Base-by-base conservation (phyloP, 2,113 vertebrate genomes). In the Oophaga pumilio region DNA sequence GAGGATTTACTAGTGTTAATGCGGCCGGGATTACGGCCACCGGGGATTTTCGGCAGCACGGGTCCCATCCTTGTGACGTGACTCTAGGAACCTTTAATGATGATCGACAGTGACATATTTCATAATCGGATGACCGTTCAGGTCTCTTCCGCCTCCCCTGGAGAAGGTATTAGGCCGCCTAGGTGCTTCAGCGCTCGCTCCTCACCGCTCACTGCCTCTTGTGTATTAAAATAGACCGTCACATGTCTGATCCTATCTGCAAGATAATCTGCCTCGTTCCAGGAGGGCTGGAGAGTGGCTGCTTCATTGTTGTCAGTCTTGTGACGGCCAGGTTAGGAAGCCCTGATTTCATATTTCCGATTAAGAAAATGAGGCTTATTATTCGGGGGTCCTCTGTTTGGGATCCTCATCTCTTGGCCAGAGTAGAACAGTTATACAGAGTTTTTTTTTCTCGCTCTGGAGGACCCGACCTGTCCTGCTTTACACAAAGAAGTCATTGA, bases 201-300 rank as follows among this genome's bases (percentile, higher is more conserved):
- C 20, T 20, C 68, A 33, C 68, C 28, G 43, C 14, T 60, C 28
- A 15, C 81, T 28, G 28, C 68, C 1, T 53, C 78, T 62, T 10
- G 53, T 74, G 56, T 26, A 49, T 73, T 62, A 73, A 87, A 87
- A 87, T 82, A 87, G 86, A 81, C 64, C 8, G 26, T 33, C 86
- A 62, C 86, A 68, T 87, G 86, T 80, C 78, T 82, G 78, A 87
- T 87, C 86, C 86, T 50, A 80, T 87, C 62, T 73, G 68, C 20
- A 9, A 74, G 78, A 87, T 87, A 82, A 87, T 81, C 86, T 10
- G 18, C 53, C 64, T 74, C 26, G 10, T 76, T 82, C 86, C 18
- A 76, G 79, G 64, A 64, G 68, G 17, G 79, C 59, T 59, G 53
- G 17, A 50, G 33, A 50, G 20, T 22, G 22, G 4, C 69, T 43